Conservation (phyloP, 2,888 invertebrate species). For the Heliothis peltigera region DNA sequence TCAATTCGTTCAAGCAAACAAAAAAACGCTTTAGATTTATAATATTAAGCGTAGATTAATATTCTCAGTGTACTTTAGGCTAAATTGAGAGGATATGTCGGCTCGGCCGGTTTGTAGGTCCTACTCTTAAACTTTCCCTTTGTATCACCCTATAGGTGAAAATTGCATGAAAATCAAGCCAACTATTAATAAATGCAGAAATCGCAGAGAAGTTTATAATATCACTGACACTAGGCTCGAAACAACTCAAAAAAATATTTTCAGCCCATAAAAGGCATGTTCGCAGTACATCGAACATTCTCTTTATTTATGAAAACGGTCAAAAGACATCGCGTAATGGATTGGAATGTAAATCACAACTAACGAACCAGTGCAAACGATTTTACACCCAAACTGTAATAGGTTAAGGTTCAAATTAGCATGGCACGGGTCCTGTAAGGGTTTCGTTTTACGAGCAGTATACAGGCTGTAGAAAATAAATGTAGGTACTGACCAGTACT, state of each 20-base stretch:
- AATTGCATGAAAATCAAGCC: too few relatives aligned
- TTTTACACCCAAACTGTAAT: background rate
- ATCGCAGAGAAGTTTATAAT: too few relatives aligned
- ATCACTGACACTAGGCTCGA: background rate
- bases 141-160: too few relatives aligned
- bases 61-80: too few relatives aligned
- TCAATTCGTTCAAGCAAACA: too few relatives aligned
- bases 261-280: conserved; percentile 6
- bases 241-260: conserved; percentile 1
- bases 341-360: conserved; percentile 22
- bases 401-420: conserved; percentile 8
- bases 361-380: background rate
- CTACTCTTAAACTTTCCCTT: too few relatives aligned
- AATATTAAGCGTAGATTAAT: too few relatives aligned
- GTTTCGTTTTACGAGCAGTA: conserved; percentile 17
- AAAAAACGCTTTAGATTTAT: too few relatives aligned
- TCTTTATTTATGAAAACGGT: conserved; percentile 5
- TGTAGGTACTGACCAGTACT: background rate
- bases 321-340: conserved; percentile 17
- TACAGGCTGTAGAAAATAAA: background rate
- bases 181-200: too few relatives aligned
- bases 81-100: too few relatives aligned
- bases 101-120: too few relatives aligned
- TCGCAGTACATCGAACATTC: conserved; percentile 12
- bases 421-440: background rate